phyloP scores from a whole-genome alignment of 2,797 vertebrate genomes.

The Protosalanx chinensis region DNA sequence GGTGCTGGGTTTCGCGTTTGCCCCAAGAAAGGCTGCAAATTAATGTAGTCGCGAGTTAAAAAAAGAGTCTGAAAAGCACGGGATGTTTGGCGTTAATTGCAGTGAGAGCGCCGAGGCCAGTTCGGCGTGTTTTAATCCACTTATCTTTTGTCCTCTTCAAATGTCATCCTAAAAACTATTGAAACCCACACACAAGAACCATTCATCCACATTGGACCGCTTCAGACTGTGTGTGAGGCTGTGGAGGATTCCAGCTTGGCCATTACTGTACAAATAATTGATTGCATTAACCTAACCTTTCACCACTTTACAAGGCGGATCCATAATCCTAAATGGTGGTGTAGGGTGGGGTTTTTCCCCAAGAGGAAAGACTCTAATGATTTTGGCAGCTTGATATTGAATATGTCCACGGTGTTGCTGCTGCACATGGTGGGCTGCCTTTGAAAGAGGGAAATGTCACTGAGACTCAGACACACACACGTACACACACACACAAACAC shows the following conservation, averaged over 20 bases:
- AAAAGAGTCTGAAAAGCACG: too few relatives aligned
- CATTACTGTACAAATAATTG: conserved; percentile 68
- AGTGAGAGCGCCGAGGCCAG: too few relatives aligned
- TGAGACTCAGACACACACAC: background rate
- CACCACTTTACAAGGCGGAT: conserved; percentile 60
- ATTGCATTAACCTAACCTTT: conserved; percentile 68
- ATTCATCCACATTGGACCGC: conserved; percentile 42
- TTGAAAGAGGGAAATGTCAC: conserved; percentile 53
- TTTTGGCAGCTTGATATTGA: conserved; percentile 57
- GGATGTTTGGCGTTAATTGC: too few relatives aligned
- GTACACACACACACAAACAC: conserved; percentile 1
- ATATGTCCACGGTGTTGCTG: conserved; percentile 50
- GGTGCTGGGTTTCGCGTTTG: conserved; percentile 16
- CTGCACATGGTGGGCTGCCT: conserved; percentile 49
- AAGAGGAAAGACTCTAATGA: conserved; percentile 56
- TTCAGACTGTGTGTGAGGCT: conserved; percentile 57
- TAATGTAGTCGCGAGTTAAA: background rate
- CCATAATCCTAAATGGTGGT: conserved; percentile 65
- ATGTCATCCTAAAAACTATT: conserved; percentile 53
- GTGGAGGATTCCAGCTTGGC: conserved; percentile 58
- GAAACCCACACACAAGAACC: conserved; percentile 53
- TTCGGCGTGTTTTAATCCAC: conserved; percentile 12
- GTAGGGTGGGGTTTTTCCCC: conserved; percentile 54
- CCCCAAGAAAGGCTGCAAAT: background rate
- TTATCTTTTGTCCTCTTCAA: conserved; percentile 61